Evolutionary conservation across 2,888 invertebrate species (phyloP).

Genomic region (Nephrotoma flavescens): DNA sequence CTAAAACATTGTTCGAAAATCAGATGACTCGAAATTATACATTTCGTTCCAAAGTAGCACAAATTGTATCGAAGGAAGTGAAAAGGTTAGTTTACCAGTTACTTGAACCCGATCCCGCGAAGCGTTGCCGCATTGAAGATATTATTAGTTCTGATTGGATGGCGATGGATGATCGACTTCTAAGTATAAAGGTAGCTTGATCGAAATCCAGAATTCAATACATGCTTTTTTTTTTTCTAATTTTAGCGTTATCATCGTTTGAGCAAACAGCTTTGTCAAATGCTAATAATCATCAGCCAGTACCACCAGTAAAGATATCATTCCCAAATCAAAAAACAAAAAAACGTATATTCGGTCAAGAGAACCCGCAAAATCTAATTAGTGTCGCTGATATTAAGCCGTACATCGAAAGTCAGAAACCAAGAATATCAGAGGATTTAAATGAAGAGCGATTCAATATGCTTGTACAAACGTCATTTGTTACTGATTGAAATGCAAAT

Average conservation of each 20-base stretch:
- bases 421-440: not conserved
- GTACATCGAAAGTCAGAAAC: not conserved
- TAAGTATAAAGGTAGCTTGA: not conserved
- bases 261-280: not conserved
- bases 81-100: conserved; percentile 47
- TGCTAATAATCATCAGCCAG: not conserved
- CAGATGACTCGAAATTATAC: conserved; percentile 52
- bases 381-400: not conserved
- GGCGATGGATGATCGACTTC: conserved; percentile 44
- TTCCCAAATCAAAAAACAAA: not conserved
- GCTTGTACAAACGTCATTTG: too few species aligned
- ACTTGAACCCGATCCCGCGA: conserved; percentile 52
- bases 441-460: not conserved
- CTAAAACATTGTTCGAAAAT: conserved; percentile 15
- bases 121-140: conserved; percentile 40
- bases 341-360: not conserved
- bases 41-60: conserved; percentile 48
- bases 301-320: not conserved
- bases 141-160: conserved; percentile 47
- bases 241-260: not conserved
- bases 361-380: not conserved
- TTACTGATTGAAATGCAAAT: too few species aligned
- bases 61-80: conserved; percentile 40
- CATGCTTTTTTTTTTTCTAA: not conserved
- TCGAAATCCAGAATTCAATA: not conserved